Conservation (phyloP, 2,888 invertebrate genomes). For the Plebejus melissa region DNA sequence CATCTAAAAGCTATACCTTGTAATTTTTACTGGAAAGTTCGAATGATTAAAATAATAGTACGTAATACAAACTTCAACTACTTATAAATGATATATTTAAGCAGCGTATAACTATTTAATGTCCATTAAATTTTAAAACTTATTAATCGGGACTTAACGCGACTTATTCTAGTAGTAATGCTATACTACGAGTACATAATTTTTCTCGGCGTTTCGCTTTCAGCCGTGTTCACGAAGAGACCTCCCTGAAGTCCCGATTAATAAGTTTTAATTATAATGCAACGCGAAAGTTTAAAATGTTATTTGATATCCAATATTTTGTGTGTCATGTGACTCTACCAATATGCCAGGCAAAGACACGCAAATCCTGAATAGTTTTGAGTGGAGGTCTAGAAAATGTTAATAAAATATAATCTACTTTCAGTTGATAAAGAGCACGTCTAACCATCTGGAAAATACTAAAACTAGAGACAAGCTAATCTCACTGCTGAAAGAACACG, state of each 20-base stretch:
- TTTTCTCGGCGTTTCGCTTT: too few relatives aligned
- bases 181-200: too few relatives aligned
- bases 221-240: too few relatives aligned
- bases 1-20: not conserved
- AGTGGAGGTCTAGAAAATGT: not conserved
- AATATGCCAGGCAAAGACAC: not conserved
- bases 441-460: slow-evolving; percentile 76
- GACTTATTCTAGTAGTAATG: too few relatives aligned
- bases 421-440: slow-evolving; percentile 74
- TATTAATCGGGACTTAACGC: too few relatives aligned
- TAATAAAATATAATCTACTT: slow-evolving; percentile 16
- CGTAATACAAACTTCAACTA: not conserved
- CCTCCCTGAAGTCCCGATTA: too few relatives aligned
- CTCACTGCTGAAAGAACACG: slow-evolving; percentile 75
- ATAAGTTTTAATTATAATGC: too few relatives aligned
- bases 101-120: not conserved
- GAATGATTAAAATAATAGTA: slow-evolving; percentile 8
- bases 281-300: too few relatives aligned
- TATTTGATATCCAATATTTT: not conserved
- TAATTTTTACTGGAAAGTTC: not conserved
- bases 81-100: too few relatives aligned
- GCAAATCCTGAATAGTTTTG: not conserved
- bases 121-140: too few relatives aligned
- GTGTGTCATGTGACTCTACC: not conserved
- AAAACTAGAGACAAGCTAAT: slow-evolving; percentile 73